Evolutionary conservation across 2,113 vertebrate species (phyloP).

Genomic region (Promerops cafer): DNA sequence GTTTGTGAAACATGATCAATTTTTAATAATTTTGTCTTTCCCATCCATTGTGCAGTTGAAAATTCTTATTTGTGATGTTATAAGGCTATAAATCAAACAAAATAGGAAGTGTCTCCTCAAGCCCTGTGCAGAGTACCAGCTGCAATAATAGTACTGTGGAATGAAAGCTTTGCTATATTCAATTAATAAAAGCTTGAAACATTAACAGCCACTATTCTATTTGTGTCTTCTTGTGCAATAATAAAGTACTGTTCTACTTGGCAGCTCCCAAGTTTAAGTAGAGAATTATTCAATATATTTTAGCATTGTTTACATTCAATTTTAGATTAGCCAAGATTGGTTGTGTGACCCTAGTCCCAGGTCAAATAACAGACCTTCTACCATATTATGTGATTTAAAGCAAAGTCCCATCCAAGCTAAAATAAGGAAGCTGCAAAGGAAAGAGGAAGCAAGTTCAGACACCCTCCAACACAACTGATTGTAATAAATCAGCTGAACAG

Average conservation of each 20-base stretch:
- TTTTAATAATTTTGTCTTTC: not conserved
- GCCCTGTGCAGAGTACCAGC: not conserved
- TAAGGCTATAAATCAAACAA: slow-evolving; percentile 47
- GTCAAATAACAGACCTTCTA: slow-evolving; percentile 57
- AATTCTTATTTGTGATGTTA: slow-evolving; percentile 9
- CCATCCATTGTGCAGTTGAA: slow-evolving; percentile 19
- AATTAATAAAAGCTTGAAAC: slow-evolving; percentile 11
- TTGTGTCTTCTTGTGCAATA: not conserved
- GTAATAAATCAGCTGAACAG: slow-evolving; percentile 41
- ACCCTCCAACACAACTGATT: not conserved
- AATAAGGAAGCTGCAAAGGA: slow-evolving; percentile 61
- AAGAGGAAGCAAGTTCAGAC: slow-evolving; percentile 58
- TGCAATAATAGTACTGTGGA: slow-evolving; percentile 38
- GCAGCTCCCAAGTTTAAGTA: not conserved
- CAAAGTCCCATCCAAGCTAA: slow-evolving; percentile 36
- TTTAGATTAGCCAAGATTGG: slow-evolving; percentile 31
- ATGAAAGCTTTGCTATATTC: slow-evolving; percentile 7
- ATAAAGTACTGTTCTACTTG: slow-evolving; percentile 26
- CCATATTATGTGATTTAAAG: slow-evolving; percentile 34
- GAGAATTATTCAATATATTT: not conserved
- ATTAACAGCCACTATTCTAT: not conserved
- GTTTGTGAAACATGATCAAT: not conserved
- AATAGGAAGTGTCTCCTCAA: slow-evolving; percentile 51
- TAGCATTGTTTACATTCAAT: slow-evolving; percentile 42
- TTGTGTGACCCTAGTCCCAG: slow-evolving; percentile 21